phyloP scores from a whole-genome alignment of 2,797 vertebrate genomes.

The Hippoglossus hippoglossus region DNA sequence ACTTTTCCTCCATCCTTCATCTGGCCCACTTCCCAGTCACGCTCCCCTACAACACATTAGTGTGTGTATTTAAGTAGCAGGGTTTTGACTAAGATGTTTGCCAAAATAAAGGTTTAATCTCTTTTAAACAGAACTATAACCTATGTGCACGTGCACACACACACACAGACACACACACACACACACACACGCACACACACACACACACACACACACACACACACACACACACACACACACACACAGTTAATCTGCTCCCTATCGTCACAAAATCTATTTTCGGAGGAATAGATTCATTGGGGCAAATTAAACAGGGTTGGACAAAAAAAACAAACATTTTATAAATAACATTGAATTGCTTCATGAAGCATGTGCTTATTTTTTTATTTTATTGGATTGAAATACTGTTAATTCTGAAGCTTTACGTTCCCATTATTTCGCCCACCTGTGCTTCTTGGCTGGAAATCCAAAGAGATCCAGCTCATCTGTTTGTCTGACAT shows the following conservation, averaged over 20 bases:
- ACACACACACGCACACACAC: constrained; percentile 13
- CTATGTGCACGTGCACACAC: constrained; percentile 15
- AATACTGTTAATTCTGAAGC: neutral
- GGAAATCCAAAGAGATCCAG: constrained; percentile 31
- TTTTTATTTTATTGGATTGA: constrained; percentile 15
- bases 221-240: constrained; percentile 11
- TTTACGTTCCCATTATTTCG: neutral
- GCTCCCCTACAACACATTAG: constrained; percentile 30
- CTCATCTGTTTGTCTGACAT: constrained; percentile 40
- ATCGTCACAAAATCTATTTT: constrained; percentile 70
- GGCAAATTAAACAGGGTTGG: constrained; percentile 45
- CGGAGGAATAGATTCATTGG: constrained; percentile 53
- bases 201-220: constrained; percentile 19
- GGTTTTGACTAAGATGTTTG: constrained; percentile 66
- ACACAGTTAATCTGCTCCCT: constrained; percentile 65
- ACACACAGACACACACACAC: constrained; percentile 20
- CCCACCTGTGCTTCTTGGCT: constrained; percentile 27
- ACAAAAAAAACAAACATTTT: constrained; percentile 15
- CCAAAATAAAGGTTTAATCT: constrained; percentile 77
- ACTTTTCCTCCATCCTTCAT: constrained; percentile 51
- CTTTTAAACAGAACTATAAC: constrained; percentile 68
- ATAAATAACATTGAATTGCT: constrained; percentile 1
- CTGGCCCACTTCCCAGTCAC: constrained; percentile 57
- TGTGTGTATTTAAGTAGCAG: constrained; percentile 56
- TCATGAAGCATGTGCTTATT: constrained; percentile 21